Conservation (phyloP, 2,113 vertebrate genomes). For the Percina caprodes region DNA sequence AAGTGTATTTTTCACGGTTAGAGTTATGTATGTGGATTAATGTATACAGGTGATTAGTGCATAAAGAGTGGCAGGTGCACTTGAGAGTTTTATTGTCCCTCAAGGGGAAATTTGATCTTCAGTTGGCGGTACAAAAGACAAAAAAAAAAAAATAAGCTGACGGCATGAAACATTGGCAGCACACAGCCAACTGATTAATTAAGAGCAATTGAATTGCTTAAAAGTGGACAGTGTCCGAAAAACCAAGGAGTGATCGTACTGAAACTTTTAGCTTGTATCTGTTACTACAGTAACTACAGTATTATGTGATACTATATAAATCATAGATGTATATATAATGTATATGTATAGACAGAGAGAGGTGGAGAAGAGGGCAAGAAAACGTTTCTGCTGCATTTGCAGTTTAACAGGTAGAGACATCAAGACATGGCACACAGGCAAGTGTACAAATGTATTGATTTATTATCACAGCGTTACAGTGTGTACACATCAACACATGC, state of each 20-base stretch:
- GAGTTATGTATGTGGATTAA: too few species aligned
- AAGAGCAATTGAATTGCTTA: too few species aligned
- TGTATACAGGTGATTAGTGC: too few species aligned
- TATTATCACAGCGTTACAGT: constrained; percentile 11
- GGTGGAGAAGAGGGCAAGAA: not conserved
- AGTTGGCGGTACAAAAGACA: too few species aligned
- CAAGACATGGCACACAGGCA: constrained; percentile 1
- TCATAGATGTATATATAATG: not conserved
- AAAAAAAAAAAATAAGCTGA: too few species aligned
- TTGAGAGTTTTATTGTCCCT: too few species aligned
- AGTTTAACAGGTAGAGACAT: not conserved
- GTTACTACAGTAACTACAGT: not conserved
- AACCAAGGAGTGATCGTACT: not conserved
- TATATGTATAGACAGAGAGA: not conserved
- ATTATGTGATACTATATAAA: not conserved
- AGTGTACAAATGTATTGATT: constrained; percentile 31
- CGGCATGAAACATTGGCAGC: too few species aligned
- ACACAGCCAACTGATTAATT: too few species aligned
- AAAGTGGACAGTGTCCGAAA: too few species aligned
- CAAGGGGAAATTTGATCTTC: too few species aligned
- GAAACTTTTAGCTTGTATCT: not conserved
- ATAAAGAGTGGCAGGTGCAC: too few species aligned
- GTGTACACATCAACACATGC: not conserved
- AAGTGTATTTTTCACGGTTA: too few species aligned
- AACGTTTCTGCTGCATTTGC: not conserved